Conservation (phyloP, 2,888 invertebrate species). For the Aporophyla lueneburgensis region DNA sequence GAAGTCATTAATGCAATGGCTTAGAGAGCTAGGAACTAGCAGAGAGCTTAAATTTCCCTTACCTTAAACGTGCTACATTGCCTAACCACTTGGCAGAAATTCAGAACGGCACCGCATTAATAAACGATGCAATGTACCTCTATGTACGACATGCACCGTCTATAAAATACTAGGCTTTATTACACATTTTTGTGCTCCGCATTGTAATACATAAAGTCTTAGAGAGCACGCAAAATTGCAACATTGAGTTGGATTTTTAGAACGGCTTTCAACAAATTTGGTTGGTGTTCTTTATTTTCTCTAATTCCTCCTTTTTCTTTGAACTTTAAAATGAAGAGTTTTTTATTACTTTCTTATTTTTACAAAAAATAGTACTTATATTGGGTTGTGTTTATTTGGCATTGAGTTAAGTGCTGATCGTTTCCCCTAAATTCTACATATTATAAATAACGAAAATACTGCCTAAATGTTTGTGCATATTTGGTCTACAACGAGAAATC, state of each 20-base stretch:
- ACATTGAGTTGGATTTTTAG: conserved; percentile 25
- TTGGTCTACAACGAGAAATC: conserved; percentile 1
- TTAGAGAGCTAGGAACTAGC: conserved; percentile 17
- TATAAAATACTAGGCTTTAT: conserved; percentile 65
- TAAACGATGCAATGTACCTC: conserved; percentile 62
- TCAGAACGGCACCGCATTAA: conserved; percentile 59
- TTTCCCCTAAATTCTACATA: conserved; percentile 8
- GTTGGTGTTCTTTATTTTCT: conserved; percentile 8
- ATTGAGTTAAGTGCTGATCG: background rate
- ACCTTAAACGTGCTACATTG: conserved; percentile 53
- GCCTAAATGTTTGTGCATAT: background rate
- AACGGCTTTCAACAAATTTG: conserved; percentile 18
- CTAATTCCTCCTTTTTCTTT: background rate
- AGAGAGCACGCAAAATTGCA: conserved; percentile 25
- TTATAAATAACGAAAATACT: conserved; percentile 4
- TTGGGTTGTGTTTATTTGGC: background rate
- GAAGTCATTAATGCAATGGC: conserved; percentile 43
- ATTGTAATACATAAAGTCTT: conserved; percentile 37
- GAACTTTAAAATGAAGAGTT: background rate
- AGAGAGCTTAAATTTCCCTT: conserved; percentile 49
- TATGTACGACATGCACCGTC: conserved; percentile 63
- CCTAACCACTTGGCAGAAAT: conserved; percentile 67
- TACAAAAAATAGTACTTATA: too few species aligned
- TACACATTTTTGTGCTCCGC: conserved; percentile 40
- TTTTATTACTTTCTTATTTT: background rate